Conservation (phyloP, 1,140 invertebrate species). For the Araneus ventricosus region DNA sequence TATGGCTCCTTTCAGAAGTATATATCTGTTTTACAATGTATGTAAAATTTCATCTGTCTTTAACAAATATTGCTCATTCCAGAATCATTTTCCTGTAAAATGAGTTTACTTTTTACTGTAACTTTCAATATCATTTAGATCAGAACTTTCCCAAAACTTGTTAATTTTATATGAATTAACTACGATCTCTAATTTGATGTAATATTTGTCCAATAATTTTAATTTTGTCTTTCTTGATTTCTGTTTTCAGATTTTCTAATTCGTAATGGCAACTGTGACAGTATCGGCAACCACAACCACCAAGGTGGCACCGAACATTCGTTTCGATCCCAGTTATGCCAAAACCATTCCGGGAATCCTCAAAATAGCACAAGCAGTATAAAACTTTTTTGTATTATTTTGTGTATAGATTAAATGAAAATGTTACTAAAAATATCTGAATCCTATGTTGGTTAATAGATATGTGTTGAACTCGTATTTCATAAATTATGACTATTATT, state of each 20-base stretch:
- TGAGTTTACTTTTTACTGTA: not conserved
- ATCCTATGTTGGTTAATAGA: no score
- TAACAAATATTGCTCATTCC: no score
- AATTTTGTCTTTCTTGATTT: not conserved
- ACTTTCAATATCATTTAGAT: not conserved
- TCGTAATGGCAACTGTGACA: constrained; percentile 15
- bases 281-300: constrained; percentile 75
- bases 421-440: not conserved
- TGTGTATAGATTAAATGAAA: not conserved
- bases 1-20: no score
- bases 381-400: constrained; percentile 78
- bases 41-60: no score
- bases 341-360: constrained; percentile 87
- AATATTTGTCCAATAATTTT: no score
- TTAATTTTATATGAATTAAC: not conserved
- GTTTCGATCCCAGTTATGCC: constrained; percentile 87
- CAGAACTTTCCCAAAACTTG: not conserved
- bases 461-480: no score
- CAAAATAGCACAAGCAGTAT: constrained; percentile 90
- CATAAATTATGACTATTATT: no score
- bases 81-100: not conserved
- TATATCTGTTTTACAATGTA: no score
- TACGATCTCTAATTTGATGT: not conserved
- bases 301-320: constrained; percentile 81
- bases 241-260: not conserved